Base-by-base conservation (phyloP, 2,888 invertebrate genomes). In the Schrankia costaestrigalis region DNA sequence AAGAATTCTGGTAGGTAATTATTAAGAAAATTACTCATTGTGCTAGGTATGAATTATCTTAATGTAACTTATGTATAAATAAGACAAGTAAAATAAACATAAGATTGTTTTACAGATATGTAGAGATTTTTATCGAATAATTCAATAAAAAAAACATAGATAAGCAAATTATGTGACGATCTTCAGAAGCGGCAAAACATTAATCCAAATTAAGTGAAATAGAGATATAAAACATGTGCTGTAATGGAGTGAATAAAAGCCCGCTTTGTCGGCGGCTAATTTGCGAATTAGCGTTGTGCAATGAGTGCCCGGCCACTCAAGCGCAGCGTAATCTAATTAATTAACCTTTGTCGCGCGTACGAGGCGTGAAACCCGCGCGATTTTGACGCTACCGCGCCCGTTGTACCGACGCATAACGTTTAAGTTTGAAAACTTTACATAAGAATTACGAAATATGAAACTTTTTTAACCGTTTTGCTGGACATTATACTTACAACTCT, bases 301-400 rank as follows among this genome's bases (percentile, higher is more conserved):
- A 71, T 71, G 73, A 76, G 71, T 66, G 76, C 61, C 60, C 59
- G 61, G 64, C 70, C 81, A 79, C 79, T 82, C 78, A 71, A 67
- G 75, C 76, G 76, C 71, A 64, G 54, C 44, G 57, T 69, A 74
- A 84, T 81, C 71, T 69, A 73, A 80, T 84, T 82, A 79, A 78
- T 78, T 77, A 72, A 71, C 75, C 75, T 78, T 78, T 77, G 72
- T 71, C 71, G 67, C 62, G 57, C 53, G 49, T 56, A 28, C 41
- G 41, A 45, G 41, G 46, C 46, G 48, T 49, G 60, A 57, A 59
- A 56, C 55, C 46, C 45, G 41, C 51, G 55, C 56, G 54, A 53
- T 57, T 50, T 30, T 19, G 22, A 23, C 18, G 47, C 33, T 12
- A 25, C 27, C 29, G 31, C 40, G 31, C 35, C 21, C n/a, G n/a